Conservation (phyloP, 2,888 invertebrate genomes). For the Chelonus formosanus region DNA sequence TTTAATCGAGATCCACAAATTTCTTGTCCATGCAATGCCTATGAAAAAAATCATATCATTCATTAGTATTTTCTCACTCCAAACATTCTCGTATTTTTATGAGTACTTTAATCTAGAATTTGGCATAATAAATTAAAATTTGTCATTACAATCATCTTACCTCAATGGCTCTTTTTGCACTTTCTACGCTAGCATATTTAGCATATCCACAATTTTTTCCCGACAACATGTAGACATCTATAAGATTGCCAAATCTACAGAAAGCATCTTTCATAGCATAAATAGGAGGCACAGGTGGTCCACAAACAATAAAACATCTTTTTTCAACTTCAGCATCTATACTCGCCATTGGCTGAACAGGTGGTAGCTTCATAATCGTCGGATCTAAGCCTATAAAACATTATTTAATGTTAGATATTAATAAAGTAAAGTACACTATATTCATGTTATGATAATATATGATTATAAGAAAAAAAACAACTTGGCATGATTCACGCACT, state of each 20-base stretch:
- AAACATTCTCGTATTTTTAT: neutral
- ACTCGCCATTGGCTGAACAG: constrained; percentile 74
- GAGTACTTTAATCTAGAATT: neutral
- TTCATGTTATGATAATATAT: no score
- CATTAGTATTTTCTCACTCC: neutral
- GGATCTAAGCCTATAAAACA: constrained; percentile 49
- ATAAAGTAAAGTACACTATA: neutral
- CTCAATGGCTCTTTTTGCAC: constrained; percentile 80
- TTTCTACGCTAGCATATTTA: constrained; percentile 79
- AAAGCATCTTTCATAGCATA: constrained; percentile 87
- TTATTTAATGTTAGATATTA: neutral
- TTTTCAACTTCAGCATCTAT: constrained; percentile 75
- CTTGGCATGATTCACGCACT: constrained; percentile 47
- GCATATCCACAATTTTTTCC: constrained; percentile 94
- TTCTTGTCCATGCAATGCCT: constrained; percentile 83
- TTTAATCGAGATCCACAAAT: constrained; percentile 86
- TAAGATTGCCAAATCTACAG: constrained; percentile 88
- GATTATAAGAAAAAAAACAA: neutral
- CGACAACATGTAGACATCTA: constrained; percentile 88
- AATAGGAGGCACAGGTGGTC: constrained; percentile 73
- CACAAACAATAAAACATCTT: constrained; percentile 66
- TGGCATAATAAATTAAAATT: neutral
- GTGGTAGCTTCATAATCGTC: constrained; percentile 75
- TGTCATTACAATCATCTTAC: constrained; percentile 57
- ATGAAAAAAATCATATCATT: constrained; percentile 14